Base-by-base conservation (phyloP, 1,140 invertebrate genomes). In the Triops longicaudatus region DNA sequence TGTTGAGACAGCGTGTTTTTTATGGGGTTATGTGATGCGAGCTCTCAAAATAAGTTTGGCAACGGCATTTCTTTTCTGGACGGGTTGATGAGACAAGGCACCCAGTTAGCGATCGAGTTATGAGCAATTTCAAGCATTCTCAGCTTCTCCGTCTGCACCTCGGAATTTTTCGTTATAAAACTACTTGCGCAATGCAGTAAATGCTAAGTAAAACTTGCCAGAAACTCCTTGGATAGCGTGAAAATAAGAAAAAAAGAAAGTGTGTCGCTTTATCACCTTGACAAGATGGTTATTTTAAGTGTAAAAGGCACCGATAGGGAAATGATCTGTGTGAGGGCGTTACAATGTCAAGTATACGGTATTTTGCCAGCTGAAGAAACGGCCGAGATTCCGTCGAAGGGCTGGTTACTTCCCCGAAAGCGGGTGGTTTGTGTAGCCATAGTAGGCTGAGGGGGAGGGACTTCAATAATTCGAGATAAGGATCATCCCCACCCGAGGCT, bases 31-130 rank as follows among this genome's bases (percentile, higher is more conserved):
- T 22, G 50, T 63, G 50, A 63, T 63, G 50, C 50, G 50, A 63
- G 50, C 50, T 63, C 50, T 63, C 50, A 63, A 63, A 63, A 63
- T 63, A 63, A 63, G 50, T 63, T 63, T 63, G 50, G 50, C 50
- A 63, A 63, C 50, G 17, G 14, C 50, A 63, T 63, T 63, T 63
- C n/a, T 3, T 63, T 63, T 63, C 50, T 17, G 50, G 50, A 63
- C 50, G 50, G 50, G 50, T 63, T 63, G 50, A 63, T 63, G 50
- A 63, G 50, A 63, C 50, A 63, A 63, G 50, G 50, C 50, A 63
- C 50, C 50, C 50, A 63, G 50, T 63, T 63, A 63, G 50, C 22
- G 14, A 63, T 63, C 50, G 17, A 63, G 50, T 63, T 63, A 63
- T 63, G 50, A 63, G 50, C 50, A 63, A 63, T 63, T 63, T 22